These are phyloP conservation scores for Aquatica leii DNA, from an alignment of 2,888 invertebrate species.

Conservation along the genomic window DNA sequence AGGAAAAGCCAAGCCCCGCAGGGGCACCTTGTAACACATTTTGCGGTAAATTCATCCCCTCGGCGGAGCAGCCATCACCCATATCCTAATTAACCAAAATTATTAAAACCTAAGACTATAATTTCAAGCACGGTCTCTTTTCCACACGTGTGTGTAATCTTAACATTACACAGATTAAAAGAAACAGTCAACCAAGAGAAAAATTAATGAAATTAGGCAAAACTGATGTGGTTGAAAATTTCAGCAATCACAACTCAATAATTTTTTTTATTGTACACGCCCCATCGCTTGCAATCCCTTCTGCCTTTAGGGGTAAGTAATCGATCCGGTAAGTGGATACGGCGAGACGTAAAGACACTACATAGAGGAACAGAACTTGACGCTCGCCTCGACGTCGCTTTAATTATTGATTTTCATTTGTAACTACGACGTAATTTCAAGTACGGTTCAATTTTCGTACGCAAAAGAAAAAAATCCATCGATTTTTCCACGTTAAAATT, in stretches of 20 bases:
- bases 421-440: constrained; percentile 35
- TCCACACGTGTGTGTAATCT: too few species aligned
- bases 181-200: too few species aligned
- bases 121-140: too few species aligned
- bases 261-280: constrained; percentile 24
- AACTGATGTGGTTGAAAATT: constrained; percentile 11
- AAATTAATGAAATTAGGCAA: too few species aligned
- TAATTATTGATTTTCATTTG: constrained; percentile 41
- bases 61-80: constrained; percentile 17
- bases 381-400: constrained; percentile 40
- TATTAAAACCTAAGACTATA: too few species aligned
- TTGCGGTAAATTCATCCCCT: constrained; percentile 34
- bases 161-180: too few species aligned
- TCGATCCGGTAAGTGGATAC: constrained; percentile 36
- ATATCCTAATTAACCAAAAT: background rate
- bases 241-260: constrained; percentile 8
- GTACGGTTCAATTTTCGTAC: constrained; percentile 30
- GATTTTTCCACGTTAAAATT: too few species aligned
- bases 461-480: too few species aligned
- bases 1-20: constrained; percentile 41
- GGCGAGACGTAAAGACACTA: constrained; percentile 36
- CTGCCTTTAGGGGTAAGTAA: constrained; percentile 27
- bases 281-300: constrained; percentile 24
- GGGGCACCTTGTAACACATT: constrained; percentile 45
- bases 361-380: constrained; percentile 36